Evolutionary conservation across 1,140 invertebrate genomes (phyloP), one percentile per base, ranked within the genome.

Genomic region (Schlechtendalia chinensis): DNA sequence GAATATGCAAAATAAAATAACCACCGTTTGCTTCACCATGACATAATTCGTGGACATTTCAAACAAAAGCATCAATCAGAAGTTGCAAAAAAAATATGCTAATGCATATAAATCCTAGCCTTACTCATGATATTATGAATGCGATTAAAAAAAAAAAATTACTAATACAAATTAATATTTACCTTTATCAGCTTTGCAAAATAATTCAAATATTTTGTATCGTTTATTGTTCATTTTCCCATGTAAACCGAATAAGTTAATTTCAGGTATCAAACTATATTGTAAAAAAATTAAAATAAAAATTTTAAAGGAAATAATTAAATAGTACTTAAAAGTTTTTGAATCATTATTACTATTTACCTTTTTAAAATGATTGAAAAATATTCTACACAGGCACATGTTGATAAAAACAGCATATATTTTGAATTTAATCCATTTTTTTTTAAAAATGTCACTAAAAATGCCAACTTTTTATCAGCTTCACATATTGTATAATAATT

Each of bases 301-400:
- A 39, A 32, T 65, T 27, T n/a, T n/a, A n/a, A 65, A 12, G 4
- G n/a, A 45, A 14, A 2, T 27, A 22, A 22, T 12, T 12, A 67
- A 22, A 45, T 1, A 45, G 32, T 39, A 39, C 32, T 39, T 39
- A 39, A 67, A 6, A 12, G 19, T 56, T 8, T n/a, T n/a, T 6
- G 19, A 56, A 56, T n/a, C 19, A 56, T 56, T n/a, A 56, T 8
- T n/a, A 50, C 47, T 50, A 50, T 84, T 85, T 88, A 89, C 87
- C 82, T 82, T 84, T 88, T 87, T n/a, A 94, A 82, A 80, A 96
- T 87, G 81, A 90, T 87, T 39, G 90, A 89, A 89, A 98, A 99
- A 86, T 99, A 99, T 85, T 98, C 95, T 0, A 99, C 97, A 86
- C 92, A 93, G 1, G 96, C 96, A 88, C 97, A 98, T 2, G 97